Evolutionary conservation across 2,888 invertebrate species (phyloP).

Genomic region (Crocallis elinguaria): DNA sequence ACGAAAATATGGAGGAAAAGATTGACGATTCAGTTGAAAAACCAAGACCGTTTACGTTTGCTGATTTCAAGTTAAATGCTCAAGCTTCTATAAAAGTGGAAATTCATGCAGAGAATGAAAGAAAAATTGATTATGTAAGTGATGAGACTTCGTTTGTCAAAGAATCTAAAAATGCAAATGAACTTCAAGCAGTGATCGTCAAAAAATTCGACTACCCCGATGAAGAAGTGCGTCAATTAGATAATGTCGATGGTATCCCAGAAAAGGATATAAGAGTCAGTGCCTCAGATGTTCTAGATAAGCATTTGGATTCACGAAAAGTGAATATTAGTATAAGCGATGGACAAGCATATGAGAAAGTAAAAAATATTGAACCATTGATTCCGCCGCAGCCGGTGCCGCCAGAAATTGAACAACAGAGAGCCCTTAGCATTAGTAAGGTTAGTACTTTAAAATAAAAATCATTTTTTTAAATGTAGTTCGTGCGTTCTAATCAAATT

Average conservation of each 20-base stretch:
- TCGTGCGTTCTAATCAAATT: not conserved
- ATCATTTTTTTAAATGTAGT: not conserved
- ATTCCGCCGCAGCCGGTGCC: conserved; percentile 89
- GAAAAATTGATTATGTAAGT: conserved; percentile 33
- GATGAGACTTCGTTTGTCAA: conserved; percentile 29
- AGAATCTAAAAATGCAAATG: conserved; percentile 17
- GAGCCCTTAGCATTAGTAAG: conserved; percentile 92
- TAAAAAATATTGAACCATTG: conserved; percentile 70
- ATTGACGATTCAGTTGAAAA: conserved; percentile 46
- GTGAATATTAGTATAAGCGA: conserved; percentile 75
- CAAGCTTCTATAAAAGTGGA: conserved; percentile 50
- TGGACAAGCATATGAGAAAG: conserved; percentile 60
- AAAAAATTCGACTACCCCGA: conserved; percentile 28
- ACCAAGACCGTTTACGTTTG: conserved; percentile 82
- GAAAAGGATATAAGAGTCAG: conserved; percentile 62
- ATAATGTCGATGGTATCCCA: conserved; percentile 26
- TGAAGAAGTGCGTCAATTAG: conserved; percentile 47
- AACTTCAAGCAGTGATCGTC: conserved; percentile 27
- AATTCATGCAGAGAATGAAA: conserved; percentile 42
- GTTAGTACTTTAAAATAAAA: conserved; percentile 69
- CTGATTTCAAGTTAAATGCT: conserved; percentile 82
- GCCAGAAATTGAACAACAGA: conserved; percentile 93
- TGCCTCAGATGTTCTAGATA: conserved; percentile 59
- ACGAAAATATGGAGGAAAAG: conserved; percentile 37
- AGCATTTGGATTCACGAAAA: conserved; percentile 61